phyloP scores from a whole-genome alignment of 1,140 invertebrate species.

The Trypoxylus dichotomus region DNA sequence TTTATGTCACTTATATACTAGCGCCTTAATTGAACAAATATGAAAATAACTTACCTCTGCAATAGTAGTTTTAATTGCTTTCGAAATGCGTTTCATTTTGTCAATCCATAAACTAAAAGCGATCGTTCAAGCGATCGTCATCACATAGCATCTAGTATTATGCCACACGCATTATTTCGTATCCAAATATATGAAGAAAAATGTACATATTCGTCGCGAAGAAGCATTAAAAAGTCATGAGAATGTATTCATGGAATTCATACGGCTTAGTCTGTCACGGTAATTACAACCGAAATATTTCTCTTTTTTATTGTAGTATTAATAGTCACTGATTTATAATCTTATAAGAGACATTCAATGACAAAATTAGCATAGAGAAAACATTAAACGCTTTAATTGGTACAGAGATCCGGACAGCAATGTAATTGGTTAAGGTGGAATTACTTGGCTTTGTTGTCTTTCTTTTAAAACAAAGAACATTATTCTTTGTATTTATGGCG shows the following conservation, averaged over 20 bases:
- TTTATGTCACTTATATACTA: neutral
- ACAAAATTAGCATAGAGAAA: slow-evolving; percentile 7
- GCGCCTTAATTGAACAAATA: neutral
- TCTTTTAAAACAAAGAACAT: neutral
- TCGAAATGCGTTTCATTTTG: neutral
- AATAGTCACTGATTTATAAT: slow-evolving; percentile 14
- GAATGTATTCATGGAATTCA: slow-evolving; percentile 15
- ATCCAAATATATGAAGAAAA: slow-evolving; percentile 5
- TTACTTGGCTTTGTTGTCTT: neutral
- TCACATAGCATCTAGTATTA: neutral
- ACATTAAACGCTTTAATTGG: slow-evolving; percentile 4
- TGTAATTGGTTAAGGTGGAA: neutral
- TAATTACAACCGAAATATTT: slow-evolving; percentile 16
- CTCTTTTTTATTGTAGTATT: slow-evolving; percentile 1
- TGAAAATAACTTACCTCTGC: neutral
- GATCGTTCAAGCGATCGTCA: neutral
- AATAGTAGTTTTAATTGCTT: neutral
- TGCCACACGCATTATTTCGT: neutral
- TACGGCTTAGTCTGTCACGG: slow-evolving; percentile 12
- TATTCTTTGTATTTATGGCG: neutral
- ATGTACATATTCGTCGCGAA: neutral
- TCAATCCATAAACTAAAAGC: neutral
- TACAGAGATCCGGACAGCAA: neutral
- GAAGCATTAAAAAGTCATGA: neutral
- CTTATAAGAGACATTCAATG: neutral